A percentile compares a stretch with the other conserved stretches of the same genome.
Evolutionary conservation across 2,888 invertebrate species (phyloP).

Genomic region (Crematogaster levior): DNA sequence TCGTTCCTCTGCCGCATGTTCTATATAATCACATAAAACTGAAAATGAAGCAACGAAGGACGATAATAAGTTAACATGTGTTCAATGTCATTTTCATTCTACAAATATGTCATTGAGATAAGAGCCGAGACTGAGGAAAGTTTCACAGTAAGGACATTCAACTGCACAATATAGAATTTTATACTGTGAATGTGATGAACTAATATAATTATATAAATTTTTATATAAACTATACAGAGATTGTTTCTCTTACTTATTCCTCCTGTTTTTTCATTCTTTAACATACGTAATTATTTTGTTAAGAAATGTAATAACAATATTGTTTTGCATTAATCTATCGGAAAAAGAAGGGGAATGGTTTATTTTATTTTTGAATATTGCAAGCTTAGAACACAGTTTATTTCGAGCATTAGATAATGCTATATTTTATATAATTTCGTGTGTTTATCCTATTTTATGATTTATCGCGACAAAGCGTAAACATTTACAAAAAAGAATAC

Average conservation of each 20-base stretch:
- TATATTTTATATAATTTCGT: not conserved
- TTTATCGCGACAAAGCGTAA: conserved; percentile 23
- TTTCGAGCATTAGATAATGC: not conserved
- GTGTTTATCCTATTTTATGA: conserved; percentile 1
- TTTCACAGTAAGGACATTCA: not conserved
- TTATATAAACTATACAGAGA: not conserved
- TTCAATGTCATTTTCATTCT: not conserved
- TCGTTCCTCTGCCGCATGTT: not conserved
- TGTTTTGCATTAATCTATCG: not conserved
- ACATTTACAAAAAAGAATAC: conserved; percentile 17
- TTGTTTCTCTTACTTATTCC: not conserved
- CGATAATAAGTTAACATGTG: not conserved
- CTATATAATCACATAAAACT: not conserved
- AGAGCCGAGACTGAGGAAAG: not conserved
- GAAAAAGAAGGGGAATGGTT: not conserved
- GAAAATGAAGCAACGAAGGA: not conserved
- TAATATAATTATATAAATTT: not conserved
- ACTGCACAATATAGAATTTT: not conserved
- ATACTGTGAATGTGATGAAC: not conserved
- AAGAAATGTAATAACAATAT: not conserved
- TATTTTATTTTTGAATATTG: not conserved
- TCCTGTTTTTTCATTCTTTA: not conserved
- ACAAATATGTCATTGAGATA: not conserved
- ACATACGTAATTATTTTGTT: not conserved
- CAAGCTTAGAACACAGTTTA: conserved; percentile 5